Base-by-base conservation (phyloP, 2,113 vertebrate species). In the Canis aureus region DNA sequence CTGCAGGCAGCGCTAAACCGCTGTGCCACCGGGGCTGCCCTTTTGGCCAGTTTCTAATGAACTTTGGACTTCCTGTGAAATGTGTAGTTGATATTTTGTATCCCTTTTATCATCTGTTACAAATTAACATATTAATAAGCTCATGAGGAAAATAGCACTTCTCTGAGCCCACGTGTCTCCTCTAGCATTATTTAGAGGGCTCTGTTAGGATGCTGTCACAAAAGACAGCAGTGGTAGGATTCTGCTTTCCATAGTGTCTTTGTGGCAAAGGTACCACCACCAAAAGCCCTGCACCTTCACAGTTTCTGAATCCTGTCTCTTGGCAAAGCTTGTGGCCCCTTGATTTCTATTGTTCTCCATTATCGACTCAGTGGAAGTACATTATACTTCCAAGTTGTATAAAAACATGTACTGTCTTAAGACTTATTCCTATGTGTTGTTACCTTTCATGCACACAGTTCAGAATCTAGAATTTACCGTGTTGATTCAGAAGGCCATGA, bases 391-490 rank as follows among this genome's bases (percentile, higher is more conserved):
- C 60, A 66, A 17, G 64, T 16, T 11, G 0, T 9, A 3, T 9
- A 53, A 16, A 91, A 53, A 20, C 27, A 12, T 27, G 5, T 0
- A 2, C 20, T 15, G 0, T 83, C 10, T 53, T 43, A 62, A 91
- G 80, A 23, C 29, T 35, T 23, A 20, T 23, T 93, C 35, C 20
- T 86, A 0, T 53, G n/a, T 81, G n/a, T 84, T 23, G n/a, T 87
- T 85, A 62, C 35, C 73, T 96, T 74, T 87, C 57, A 43, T 86
- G 17, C n/a, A 0, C 27, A 43, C 3, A 13, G 23, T 53, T 81
- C 62, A 38, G 90, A 66, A 87, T 88, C 66, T 66, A 60, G 80
- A 83, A 93, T 93, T 95, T 57, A 49, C 79, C 71, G 32, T 85
- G 22, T 89, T 83, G 49, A 78, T 89, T 95, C 78, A 23, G 27